Evolutionary conservation across 2,797 vertebrate species (phyloP).

Genomic region (Pseudomugil gertrudae): DNA sequence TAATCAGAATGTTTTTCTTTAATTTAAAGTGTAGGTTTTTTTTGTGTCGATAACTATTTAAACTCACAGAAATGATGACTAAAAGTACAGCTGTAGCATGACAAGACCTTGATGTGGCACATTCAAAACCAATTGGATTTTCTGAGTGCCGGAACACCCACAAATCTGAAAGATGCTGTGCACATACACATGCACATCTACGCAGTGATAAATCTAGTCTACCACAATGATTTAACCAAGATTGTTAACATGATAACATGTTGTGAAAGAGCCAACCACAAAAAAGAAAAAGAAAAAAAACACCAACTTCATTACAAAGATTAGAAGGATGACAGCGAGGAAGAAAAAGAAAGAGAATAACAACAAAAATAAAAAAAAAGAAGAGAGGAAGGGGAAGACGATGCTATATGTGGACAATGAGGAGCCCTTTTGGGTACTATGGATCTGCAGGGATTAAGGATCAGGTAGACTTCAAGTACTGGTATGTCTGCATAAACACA

Average conservation of each 20-base stretch:
- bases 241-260: slow-evolving; percentile 92
- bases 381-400: slow-evolving; percentile 68
- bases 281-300: slow-evolving; percentile 64
- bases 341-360: slow-evolving; percentile 15
- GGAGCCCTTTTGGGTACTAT: slow-evolving; percentile 41
- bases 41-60: neutral
- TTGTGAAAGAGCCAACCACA: slow-evolving; percentile 91
- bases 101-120: slow-evolving; percentile 16
- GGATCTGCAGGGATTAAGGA: slow-evolving; percentile 48
- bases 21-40: slow-evolving; percentile 24
- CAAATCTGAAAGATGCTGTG: slow-evolving; percentile 31
- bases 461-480: slow-evolving; percentile 52
- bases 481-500: slow-evolving; percentile 60
- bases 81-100: slow-evolving; percentile 26
- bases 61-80: slow-evolving; percentile 34
- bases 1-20: slow-evolving; percentile 20
- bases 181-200: slow-evolving; percentile 63
- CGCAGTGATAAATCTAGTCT: slow-evolving; percentile 87
- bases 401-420: slow-evolving; percentile 47
- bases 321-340: slow-evolving; percentile 77
- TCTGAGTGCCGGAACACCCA: slow-evolving; percentile 20
- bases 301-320: slow-evolving; percentile 85
- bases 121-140: slow-evolving; percentile 38
- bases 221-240: slow-evolving; percentile 89
- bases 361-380: slow-evolving; percentile 24